Base-by-base conservation (phyloP, 2,888 invertebrate genomes). In the Cetonia aurata region DNA sequence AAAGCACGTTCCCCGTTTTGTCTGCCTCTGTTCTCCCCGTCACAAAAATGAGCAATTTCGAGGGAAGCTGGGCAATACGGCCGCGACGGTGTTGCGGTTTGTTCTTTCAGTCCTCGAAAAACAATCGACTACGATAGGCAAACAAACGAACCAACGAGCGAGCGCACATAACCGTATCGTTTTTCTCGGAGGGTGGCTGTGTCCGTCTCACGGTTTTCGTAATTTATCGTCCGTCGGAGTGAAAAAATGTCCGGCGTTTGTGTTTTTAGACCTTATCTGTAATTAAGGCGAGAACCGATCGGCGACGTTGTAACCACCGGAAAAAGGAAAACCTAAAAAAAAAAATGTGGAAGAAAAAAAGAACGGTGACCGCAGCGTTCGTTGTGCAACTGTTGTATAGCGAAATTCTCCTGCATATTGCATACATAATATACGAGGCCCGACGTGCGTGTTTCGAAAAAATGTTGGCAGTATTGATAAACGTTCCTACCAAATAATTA, bases 51-150 rank as follows among this genome's bases (percentile, higher is more conserved):
- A 62, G 13, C 31, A 62, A 62, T 62, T 62, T 31, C 13, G 10
- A 33, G 15, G 31, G 62, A 15, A 33, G 15, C 9, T 0, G 8
- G 15, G 25, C 25, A 25, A 25, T 25, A 25, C 25, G 3, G 25
- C 25, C 25, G 25, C 4, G 25, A 25, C 48, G 48, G 31, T 15
- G 46, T 31, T 62, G 62, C 33, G 48, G 33, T 48, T 25, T 33
- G 33, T 62, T 48, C 48, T 48, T 62, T 48, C 62, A 48, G 15
- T 48, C 33, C 62, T 62, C 62, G 48, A 50, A 62, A 62, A 62
- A 62, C 62, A 62, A 62, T 62, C 48, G 62, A 62, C 31, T 31
- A 48, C 48, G 62, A 48, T 62, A 62, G 46, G 62, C 31, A 62
- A 62, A 62, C 62, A 62, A 62, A 62, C 48, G 62, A 62, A 62